phyloP scores from a whole-genome alignment of 2,113 vertebrate species.

The Pungitius pungitius region DNA sequence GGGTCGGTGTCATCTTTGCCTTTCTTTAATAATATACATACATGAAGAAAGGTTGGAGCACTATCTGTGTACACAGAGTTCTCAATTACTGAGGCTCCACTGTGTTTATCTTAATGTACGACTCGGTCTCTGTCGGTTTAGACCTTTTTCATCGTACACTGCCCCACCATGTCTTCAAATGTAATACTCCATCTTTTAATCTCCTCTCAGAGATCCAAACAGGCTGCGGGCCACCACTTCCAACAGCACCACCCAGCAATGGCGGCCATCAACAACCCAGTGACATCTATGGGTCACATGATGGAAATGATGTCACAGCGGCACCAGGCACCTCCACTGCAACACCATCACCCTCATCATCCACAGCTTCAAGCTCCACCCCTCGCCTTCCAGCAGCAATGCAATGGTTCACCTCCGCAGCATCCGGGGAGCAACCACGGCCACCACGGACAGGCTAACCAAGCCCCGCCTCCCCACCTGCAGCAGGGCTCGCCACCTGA shows the following conservation, averaged over 20 bases:
- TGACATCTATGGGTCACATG: constrained; percentile 88
- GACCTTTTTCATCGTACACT: too few species aligned
- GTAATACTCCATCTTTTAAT: not conserved
- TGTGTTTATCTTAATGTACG: constrained; percentile 1
- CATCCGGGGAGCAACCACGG: constrained; percentile 85
- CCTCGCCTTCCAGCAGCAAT: constrained; percentile 82
- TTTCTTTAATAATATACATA: not conserved
- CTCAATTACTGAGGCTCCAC: not conserved
- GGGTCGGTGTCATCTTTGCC: not conserved
- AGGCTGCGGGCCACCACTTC: constrained; percentile 81
- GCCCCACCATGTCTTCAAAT: too few species aligned
- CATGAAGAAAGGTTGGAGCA: not conserved
- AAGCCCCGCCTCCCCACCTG: constrained; percentile 88
- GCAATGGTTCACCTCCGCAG: constrained; percentile 87
- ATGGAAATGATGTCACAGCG: constrained; percentile 95
- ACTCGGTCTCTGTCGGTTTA: not conserved
- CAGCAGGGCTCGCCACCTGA: constrained; percentile 89
- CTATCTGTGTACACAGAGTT: not conserved
- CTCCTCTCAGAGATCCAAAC: constrained; percentile 88
- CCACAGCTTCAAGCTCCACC: constrained; percentile 85
- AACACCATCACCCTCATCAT: constrained; percentile 75
- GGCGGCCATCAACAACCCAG: constrained; percentile 86
- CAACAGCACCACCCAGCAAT: constrained; percentile 81
- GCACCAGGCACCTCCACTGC: constrained; percentile 88
- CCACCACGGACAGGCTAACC: constrained; percentile 89